phyloP scores from a whole-genome alignment of 1,140 invertebrate species.

The Lordiphosa clarofinis region DNA sequence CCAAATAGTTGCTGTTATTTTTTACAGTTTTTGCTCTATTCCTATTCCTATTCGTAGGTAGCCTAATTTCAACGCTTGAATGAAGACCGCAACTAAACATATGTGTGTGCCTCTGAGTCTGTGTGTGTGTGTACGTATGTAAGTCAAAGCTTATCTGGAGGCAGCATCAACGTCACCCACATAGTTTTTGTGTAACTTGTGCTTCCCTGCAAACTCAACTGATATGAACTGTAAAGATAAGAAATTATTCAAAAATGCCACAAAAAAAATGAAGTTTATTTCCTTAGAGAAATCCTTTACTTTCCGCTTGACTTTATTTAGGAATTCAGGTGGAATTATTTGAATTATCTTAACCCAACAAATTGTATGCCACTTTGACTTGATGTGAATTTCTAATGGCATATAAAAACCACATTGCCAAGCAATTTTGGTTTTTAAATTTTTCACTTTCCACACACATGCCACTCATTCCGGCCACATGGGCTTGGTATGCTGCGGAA shows the following conservation, averaged over 20 bases:
- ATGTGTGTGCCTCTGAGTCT: slow-evolving; percentile 8
- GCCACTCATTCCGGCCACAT: too few species aligned
- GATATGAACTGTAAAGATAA: slow-evolving; percentile 36
- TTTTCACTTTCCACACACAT: too few species aligned
- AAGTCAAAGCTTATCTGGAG: slow-evolving; percentile 55
- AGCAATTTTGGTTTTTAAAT: too few species aligned
- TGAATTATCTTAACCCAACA: neutral
- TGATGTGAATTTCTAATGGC: too few species aligned
- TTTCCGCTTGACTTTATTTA: too few species aligned
- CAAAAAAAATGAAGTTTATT: slow-evolving; percentile 24
- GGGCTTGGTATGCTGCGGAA: slow-evolving; percentile 6
- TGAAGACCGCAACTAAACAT: slow-evolving; percentile 42
- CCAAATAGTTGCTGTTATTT: slow-evolving; percentile 67
- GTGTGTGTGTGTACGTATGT: slow-evolving; percentile 26
- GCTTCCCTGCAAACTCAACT: slow-evolving; percentile 20
- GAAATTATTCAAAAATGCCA: slow-evolving; percentile 14
- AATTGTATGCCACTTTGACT: too few species aligned
- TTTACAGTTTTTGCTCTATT: slow-evolving; percentile 32
- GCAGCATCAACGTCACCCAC: slow-evolving; percentile 50
- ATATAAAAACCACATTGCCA: too few species aligned
- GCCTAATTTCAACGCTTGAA: slow-evolving; percentile 76
- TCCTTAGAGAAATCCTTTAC: slow-evolving; percentile 8
- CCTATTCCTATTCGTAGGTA: slow-evolving; percentile 42
- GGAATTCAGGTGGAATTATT: neutral
- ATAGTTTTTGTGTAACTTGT: too few species aligned